These are phyloP conservation scores for Pygoscelis antarcticus DNA, from an alignment of 2,113 vertebrate genomes.

Conservation along the genomic window DNA sequence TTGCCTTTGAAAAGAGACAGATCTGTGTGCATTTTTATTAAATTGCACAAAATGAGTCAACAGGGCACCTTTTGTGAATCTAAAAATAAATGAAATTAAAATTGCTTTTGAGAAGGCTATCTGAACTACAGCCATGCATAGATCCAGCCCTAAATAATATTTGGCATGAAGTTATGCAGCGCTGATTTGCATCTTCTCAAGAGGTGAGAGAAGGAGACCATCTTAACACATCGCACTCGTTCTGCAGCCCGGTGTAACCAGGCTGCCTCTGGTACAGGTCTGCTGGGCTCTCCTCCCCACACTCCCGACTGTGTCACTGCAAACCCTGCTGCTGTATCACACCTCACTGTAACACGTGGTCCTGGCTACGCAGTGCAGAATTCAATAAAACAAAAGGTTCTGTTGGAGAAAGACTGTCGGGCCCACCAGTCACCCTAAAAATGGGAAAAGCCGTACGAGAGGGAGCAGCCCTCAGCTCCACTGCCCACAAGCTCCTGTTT, in stretches of 20 bases:
- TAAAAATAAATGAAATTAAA: slow-evolving; percentile 25
- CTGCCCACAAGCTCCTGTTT: not conserved
- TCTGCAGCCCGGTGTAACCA: not conserved
- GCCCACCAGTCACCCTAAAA: not conserved
- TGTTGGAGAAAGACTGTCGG: not conserved
- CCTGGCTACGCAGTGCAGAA: not conserved
- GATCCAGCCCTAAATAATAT: not conserved
- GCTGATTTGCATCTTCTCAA: not conserved
- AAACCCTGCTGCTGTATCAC: not conserved
- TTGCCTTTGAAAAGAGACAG: not conserved
- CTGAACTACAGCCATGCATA: not conserved
- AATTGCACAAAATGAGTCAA: not conserved
- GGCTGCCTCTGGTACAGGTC: not conserved
- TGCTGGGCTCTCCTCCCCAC: accelerated
- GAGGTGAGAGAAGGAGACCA: not conserved
- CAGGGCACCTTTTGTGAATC: not conserved
- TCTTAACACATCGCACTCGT: accelerated
- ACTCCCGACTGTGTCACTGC: accelerated
- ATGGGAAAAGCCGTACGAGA: not conserved
- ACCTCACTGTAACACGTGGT: accelerated
- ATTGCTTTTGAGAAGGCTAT: not conserved
- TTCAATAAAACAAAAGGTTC: not conserved
- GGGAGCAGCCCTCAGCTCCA: not conserved
- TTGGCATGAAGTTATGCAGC: not conserved
- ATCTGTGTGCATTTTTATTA: not conserved